Evolutionary conservation across 2,797 vertebrate species (phyloP).

Genomic region (Periparus ater): DNA sequence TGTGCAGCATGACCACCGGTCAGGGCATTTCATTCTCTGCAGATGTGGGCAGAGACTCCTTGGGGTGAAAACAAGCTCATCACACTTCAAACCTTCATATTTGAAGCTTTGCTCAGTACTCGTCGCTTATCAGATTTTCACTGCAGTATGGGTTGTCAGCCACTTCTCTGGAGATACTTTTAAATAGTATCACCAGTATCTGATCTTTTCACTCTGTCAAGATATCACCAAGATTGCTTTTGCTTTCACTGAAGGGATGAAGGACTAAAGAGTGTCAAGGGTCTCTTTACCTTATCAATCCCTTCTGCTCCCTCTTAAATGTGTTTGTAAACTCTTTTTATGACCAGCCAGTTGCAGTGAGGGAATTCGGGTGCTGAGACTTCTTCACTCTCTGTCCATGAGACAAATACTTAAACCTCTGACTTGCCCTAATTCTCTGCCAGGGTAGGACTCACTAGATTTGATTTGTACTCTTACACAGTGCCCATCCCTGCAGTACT

Average conservation of each 20-base stretch:
- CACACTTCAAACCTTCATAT: neutral
- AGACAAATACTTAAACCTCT: neutral
- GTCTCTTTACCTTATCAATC: neutral
- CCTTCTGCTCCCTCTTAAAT: neutral
- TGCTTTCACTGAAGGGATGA: neutral
- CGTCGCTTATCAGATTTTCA: neutral
- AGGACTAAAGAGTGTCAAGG: neutral
- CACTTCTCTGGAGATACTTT: conserved; percentile 7
- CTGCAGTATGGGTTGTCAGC: neutral
- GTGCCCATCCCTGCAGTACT: neutral
- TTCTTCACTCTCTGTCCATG: neutral
- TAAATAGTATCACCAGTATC: neutral
- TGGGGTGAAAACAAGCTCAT: neutral
- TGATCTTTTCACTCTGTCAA: conserved; percentile 18
- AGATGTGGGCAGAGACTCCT: neutral
- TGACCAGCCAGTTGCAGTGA: neutral
- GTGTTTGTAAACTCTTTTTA: neutral
- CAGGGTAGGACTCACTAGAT: neutral
- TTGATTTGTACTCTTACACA: neutral
- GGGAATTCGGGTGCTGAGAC: neutral
- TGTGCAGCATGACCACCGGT: neutral
- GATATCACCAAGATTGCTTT: neutral
- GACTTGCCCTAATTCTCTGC: neutral
- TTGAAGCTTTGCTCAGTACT: neutral
- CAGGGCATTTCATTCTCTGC: neutral